A percentile compares a stretch with the other conserved stretches of the same genome.
phyloP scores from a whole-genome alignment of 2,888 invertebrate species.

The Volucella zonaria region DNA sequence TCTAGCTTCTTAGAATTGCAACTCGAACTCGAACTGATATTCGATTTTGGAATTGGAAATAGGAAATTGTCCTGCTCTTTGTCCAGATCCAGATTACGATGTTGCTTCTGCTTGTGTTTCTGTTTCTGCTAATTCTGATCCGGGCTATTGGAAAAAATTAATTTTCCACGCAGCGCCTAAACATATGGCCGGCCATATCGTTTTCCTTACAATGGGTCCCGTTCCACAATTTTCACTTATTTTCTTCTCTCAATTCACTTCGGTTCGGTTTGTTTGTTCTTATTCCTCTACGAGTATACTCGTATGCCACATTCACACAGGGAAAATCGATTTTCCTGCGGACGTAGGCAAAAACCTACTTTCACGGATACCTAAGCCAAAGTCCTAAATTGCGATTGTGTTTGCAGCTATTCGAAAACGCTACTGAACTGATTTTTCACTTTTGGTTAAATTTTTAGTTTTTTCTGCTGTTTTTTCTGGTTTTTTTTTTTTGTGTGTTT shows the following conservation, averaged over 20 bases:
- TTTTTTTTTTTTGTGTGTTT: no score
- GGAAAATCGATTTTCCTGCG: constrained; percentile 72
- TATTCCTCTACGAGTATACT: constrained; percentile 9
- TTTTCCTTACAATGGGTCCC: constrained; percentile 42
- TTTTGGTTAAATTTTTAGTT: no score
- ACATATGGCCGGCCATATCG: constrained; percentile 73
- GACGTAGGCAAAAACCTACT: constrained; percentile 71
- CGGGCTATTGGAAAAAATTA: constrained; percentile 62
- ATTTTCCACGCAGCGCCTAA: constrained; percentile 65
- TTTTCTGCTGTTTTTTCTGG: no score
- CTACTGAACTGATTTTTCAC: constrained; percentile 18
- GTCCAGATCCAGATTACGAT: no score
- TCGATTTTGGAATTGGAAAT: no score
- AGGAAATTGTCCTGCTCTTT: constrained; percentile 32
- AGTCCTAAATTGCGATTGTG: constrained; percentile 12
- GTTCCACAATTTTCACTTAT: constrained; percentile 29
- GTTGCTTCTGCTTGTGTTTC: no score
- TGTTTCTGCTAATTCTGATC: background rate
- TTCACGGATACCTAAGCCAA: constrained; percentile 36
- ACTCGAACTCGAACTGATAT: no score
- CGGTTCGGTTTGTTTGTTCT: background rate
- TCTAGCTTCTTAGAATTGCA: constrained; percentile 47
- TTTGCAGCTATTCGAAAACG: constrained; percentile 24
- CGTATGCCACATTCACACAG: constrained; percentile 8
- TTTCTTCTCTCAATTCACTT: constrained; percentile 13